Evolutionary conservation across 2,797 vertebrate genomes (phyloP).

Genomic region (Lutjanus campechanus): DNA sequence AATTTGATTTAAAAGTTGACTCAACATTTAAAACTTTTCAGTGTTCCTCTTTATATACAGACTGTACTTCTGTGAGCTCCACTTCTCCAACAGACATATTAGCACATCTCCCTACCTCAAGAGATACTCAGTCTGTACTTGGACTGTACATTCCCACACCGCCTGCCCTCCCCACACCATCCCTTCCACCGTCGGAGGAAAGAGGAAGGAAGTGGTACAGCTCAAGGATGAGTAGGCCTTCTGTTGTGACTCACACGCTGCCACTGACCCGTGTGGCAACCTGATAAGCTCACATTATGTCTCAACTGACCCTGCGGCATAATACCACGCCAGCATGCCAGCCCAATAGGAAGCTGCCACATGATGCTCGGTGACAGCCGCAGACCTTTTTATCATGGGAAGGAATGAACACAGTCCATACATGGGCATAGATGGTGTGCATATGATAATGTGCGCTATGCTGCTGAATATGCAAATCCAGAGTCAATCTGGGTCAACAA

Average conservation of each 20-base stretch:
- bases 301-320: conserved; percentile 71
- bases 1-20: neutral
- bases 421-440: conserved; percentile 63
- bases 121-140: neutral
- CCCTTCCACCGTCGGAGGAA: conserved; percentile 16
- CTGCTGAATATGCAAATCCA: conserved; percentile 66
- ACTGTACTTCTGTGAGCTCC: neutral
- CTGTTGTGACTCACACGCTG: conserved; percentile 79
- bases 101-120: neutral
- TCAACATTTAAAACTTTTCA: neutral
- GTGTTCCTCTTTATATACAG: neutral
- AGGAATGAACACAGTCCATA: conserved; percentile 57
- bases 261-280: conserved; percentile 81
- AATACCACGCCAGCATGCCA: conserved; percentile 66
- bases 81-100: neutral
- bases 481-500: conserved; percentile 59
- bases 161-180: neutral
- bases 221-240: conserved; percentile 62
- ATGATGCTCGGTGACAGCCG: conserved; percentile 70
- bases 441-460: conserved; percentile 28
- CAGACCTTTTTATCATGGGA: conserved; percentile 49
- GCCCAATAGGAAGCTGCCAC: conserved; percentile 71
- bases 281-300: conserved; percentile 84
- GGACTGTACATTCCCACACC: conserved; percentile 9
- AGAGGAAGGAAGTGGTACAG: conserved; percentile 70